phyloP scores from a whole-genome alignment of 2,888 invertebrate species.

The Nomada fucata region DNA sequence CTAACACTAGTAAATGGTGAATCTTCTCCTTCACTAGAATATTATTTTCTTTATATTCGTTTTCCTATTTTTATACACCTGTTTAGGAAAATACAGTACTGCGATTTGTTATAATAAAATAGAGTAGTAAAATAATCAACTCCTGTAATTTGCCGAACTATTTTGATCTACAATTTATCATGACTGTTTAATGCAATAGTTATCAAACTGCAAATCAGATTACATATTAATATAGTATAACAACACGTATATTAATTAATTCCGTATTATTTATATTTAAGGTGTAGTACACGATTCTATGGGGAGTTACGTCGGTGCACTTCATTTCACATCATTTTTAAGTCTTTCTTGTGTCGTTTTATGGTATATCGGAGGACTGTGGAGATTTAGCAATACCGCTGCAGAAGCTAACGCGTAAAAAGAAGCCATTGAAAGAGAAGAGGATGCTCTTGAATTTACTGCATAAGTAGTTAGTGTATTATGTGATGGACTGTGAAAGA shows the following conservation, averaged over 20 bases:
- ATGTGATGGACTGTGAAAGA: background rate
- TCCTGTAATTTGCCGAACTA: no score
- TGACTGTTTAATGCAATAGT: background rate
- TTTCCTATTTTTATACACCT: no score
- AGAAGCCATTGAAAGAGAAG: background rate
- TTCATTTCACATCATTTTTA: conserved; percentile 79
- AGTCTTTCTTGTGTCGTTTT: conserved; percentile 78
- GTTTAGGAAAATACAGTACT: no score
- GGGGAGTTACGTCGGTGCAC: conserved; percentile 79
- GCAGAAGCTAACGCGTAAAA: background rate
- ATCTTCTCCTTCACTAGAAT: no score
- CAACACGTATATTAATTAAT: background rate
- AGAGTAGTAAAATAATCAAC: background rate
- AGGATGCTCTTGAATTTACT: conserved; percentile 1
- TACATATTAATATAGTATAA: background rate
- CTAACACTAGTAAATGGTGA: no score
- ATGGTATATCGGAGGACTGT: conserved; percentile 71
- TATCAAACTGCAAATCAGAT: background rate
- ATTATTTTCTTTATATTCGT: no score
- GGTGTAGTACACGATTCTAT: conserved; percentile 80
- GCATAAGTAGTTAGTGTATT: background rate
- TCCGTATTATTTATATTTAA: conserved; percentile 41
- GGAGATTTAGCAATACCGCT: conserved; percentile 32
- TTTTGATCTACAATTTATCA: no score
- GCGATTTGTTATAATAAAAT: background rate